Evolutionary conservation across 2,113 vertebrate genomes (phyloP).

Genomic region (Plecturocebus donacophilus): DNA sequence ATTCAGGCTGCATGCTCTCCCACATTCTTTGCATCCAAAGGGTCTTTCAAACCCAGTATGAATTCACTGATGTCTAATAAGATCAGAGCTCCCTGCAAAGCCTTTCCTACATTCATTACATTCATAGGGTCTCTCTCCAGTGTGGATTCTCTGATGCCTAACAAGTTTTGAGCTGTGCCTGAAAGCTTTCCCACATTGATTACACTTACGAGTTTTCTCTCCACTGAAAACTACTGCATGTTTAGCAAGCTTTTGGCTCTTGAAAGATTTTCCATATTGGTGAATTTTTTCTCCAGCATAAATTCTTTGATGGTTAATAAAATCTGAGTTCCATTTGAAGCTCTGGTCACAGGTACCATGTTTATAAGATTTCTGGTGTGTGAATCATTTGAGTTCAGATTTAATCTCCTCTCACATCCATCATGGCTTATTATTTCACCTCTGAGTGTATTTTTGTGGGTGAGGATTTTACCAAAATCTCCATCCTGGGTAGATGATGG

Average conservation of each 20-base stretch:
- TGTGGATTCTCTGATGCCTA: constrained; percentile 62
- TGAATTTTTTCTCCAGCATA: constrained; percentile 70
- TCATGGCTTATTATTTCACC: not conserved
- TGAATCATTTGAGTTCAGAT: constrained; percentile 24
- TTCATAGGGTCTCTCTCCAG: constrained; percentile 63
- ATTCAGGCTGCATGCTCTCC: constrained; percentile 52
- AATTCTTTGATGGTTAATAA: constrained; percentile 76
- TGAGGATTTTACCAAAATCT: constrained; percentile 55
- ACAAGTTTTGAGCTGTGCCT: constrained; percentile 63
- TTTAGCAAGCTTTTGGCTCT: constrained; percentile 82
- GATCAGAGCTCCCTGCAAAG: constrained; percentile 58
- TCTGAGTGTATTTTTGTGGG: constrained; percentile 41
- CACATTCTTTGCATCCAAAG: constrained; percentile 59
- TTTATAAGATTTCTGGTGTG: constrained; percentile 7
- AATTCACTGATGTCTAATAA: constrained; percentile 55
- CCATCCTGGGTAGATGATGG: not conserved
- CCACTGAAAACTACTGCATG: constrained; percentile 83
- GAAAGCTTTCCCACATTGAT: constrained; percentile 72
- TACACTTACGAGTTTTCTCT: constrained; percentile 65
- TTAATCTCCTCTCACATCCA: constrained; percentile 8
- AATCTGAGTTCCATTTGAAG: constrained; percentile 79
- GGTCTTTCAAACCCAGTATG: constrained; percentile 72
- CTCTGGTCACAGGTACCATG: not conserved
- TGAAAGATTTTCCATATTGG: constrained; percentile 81
- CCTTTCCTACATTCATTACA: constrained; percentile 69